These are phyloP conservation scores for Geophilus truncorum DNA, from an alignment of 2,888 invertebrate species.

Conservation along the genomic window DNA sequence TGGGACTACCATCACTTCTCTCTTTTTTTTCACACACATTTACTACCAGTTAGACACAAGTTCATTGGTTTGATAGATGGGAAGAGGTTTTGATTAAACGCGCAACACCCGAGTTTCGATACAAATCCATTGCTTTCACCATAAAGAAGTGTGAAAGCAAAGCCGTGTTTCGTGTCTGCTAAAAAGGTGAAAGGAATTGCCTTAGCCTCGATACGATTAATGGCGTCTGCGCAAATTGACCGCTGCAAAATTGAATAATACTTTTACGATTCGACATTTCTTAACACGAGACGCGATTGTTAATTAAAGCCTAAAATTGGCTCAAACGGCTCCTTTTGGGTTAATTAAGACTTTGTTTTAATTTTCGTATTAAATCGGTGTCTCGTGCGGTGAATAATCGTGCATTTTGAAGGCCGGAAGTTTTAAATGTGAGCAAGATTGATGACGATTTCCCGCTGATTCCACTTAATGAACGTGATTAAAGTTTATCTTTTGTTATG, in stretches of 20 bases:
- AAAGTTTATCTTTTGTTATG: constrained; percentile 9
- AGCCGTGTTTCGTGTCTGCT: neutral
- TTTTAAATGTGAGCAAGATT: neutral
- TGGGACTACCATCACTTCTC: neutral
- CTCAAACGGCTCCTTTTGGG: too few relatives aligned
- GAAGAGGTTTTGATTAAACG: neutral
- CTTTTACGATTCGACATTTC: neutral
- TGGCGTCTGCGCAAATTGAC: neutral
- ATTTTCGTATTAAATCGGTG: too few relatives aligned
- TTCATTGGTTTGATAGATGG: neutral
- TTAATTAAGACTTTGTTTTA: too few relatives aligned
- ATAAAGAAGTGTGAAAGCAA: neutral
- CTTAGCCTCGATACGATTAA: neutral
- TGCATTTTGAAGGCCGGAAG: neutral
- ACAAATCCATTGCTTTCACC: neutral
- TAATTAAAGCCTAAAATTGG: too few relatives aligned
- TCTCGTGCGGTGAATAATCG: neutral
- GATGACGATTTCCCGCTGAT: constrained; percentile 8
- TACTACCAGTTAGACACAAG: neutral
- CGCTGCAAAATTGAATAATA: neutral
- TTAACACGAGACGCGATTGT: too few relatives aligned
- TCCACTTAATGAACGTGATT: constrained; percentile 6
- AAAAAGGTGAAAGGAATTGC: neutral
- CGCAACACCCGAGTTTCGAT: neutral
- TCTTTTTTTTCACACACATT: neutral